A percentile compares a stretch with the other conserved stretches of the same genome.
Conservation (phyloP, 2,113 vertebrate genomes). For the Barbus barbus region DNA sequence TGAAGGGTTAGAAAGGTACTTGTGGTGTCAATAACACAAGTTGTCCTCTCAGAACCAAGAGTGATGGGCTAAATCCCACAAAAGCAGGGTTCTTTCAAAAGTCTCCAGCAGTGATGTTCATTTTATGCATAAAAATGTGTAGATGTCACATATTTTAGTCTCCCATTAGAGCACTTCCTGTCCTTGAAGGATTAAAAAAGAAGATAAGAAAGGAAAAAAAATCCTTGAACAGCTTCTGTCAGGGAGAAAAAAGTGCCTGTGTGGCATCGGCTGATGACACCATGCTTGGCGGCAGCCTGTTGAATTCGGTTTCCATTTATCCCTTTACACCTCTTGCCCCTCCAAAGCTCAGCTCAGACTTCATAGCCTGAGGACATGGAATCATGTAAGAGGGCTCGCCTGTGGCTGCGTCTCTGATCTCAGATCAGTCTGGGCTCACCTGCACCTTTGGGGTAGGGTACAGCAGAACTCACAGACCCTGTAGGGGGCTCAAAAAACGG, state of each 20-base stretch:
- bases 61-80: neutral
- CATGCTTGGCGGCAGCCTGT: slow-evolving; percentile 20
- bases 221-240: neutral
- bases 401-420: slow-evolving; percentile 52
- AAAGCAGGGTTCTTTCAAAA: neutral
- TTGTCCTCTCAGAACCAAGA: neutral
- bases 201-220: neutral
- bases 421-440: slow-evolving; percentile 48
- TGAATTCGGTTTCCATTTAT: slow-evolving; percentile 35
- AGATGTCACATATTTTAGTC: slow-evolving; percentile 15
- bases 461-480: slow-evolving; percentile 26
- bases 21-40: neutral
- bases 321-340: slow-evolving; percentile 27
- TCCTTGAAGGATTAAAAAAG: slow-evolving; percentile 33
- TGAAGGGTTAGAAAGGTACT: slow-evolving; percentile 3
- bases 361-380: slow-evolving; percentile 54
- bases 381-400: slow-evolving; percentile 45
- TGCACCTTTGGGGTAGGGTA: slow-evolving; percentile 36
- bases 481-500: slow-evolving; percentile 16
- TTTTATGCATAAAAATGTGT: neutral
- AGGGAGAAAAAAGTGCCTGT: slow-evolving; percentile 9
- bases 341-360: slow-evolving; percentile 44
- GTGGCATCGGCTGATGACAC: slow-evolving; percentile 25
- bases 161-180: slow-evolving; percentile 30
- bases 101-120: neutral